phyloP scores from a whole-genome alignment of 2,113 vertebrate genomes.

The Gavia stellata region DNA sequence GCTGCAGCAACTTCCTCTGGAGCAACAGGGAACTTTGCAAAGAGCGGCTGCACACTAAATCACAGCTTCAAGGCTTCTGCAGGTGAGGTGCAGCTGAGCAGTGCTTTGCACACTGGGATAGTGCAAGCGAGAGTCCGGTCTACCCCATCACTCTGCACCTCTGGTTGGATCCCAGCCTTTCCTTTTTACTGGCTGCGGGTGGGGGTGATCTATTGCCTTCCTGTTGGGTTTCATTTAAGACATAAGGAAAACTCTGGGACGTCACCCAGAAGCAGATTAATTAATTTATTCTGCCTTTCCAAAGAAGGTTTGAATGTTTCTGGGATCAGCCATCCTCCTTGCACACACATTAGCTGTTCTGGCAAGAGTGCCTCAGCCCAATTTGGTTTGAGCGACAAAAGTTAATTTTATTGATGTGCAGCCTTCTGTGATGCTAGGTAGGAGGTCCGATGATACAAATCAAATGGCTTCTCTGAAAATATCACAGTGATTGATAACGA shows the following conservation, averaged over 20 bases:
- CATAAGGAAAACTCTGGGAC: not conserved
- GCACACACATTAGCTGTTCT: not conserved
- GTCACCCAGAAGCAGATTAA: not conserved
- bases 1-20: conserved; percentile 16
- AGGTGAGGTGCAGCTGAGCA: conserved; percentile 29
- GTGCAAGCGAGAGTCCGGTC: fast-evolving
- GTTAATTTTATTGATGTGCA: conserved; percentile 52
- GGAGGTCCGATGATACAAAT: conserved; percentile 49
- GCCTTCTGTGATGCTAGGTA: conserved; percentile 58
- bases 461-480: conserved; percentile 48
- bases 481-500: conserved; percentile 54
- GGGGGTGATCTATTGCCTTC: not conserved
- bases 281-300: not conserved
- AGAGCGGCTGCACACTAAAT: not conserved
- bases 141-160: not conserved
- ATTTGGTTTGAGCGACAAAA: conserved; percentile 59
- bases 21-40: not conserved
- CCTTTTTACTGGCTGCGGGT: not conserved
- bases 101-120: not conserved
- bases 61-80: not conserved
- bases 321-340: not conserved
- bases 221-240: not conserved
- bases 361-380: conserved; percentile 9
- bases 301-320: not conserved
- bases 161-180: not conserved